Evolutionary conservation across 1,140 invertebrate species (phyloP).

Genomic region (Pogonognathellus flavescens): DNA sequence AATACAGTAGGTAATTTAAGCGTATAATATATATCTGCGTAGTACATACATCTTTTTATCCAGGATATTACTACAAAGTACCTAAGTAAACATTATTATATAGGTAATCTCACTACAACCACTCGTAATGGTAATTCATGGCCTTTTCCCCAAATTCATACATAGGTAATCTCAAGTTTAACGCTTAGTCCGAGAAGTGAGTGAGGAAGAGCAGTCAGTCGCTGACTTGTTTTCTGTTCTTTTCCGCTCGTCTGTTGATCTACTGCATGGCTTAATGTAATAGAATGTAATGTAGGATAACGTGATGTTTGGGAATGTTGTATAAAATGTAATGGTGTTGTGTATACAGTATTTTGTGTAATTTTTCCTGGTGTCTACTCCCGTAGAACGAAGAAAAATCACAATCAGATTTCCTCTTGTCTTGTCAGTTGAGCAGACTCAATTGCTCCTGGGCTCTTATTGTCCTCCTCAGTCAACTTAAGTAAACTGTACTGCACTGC

Average conservation of each 20-base stretch:
- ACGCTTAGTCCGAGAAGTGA: neutral
- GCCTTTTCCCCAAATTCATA: too few relatives aligned
- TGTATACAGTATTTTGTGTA: constrained; percentile 33
- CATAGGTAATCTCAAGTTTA: too few relatives aligned
- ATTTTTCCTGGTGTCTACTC: constrained; percentile 34
- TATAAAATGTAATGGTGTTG: constrained; percentile 48
- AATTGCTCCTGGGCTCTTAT: constrained; percentile 44
- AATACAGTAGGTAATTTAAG: too few relatives aligned
- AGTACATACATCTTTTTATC: too few relatives aligned
- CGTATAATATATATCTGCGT: too few relatives aligned
- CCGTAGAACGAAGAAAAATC: constrained; percentile 29
- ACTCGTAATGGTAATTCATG: too few relatives aligned
- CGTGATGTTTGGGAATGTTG: constrained; percentile 20
- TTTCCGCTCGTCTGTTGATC: neutral
- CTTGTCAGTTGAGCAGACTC: constrained; percentile 32
- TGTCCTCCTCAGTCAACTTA: constrained; percentile 23
- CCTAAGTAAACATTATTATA: too few relatives aligned
- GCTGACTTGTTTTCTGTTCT: constrained; percentile 23
- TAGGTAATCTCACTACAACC: too few relatives aligned
- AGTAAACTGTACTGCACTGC: constrained; percentile 37
- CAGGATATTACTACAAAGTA: too few relatives aligned
- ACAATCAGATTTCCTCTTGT: constrained; percentile 29
- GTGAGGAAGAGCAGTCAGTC: too few relatives aligned
- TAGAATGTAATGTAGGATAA: constrained; percentile 31
- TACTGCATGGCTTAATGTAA: constrained; percentile 15